These are phyloP conservation scores for Sebastiscus albofasciatus DNA, from an alignment of 2,797 vertebrate genomes.

Conservation along the genomic window DNA sequence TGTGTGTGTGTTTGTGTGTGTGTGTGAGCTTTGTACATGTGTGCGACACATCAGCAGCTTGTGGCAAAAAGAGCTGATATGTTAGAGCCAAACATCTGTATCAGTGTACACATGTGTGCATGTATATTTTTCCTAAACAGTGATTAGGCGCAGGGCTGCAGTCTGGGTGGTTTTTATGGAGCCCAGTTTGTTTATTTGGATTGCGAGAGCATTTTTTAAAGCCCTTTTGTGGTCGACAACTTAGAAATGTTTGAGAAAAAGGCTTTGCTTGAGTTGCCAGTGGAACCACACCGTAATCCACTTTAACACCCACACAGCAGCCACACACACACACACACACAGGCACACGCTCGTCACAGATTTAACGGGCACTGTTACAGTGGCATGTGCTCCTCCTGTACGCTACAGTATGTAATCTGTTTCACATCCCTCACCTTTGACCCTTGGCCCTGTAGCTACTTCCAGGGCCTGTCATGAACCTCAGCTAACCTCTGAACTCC, in stretches of 20 bases:
- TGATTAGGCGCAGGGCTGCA: conserved; percentile 12
- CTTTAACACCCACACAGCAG: conserved; percentile 33
- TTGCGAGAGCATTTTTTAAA: conserved; percentile 57
- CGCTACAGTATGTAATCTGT: conserved; percentile 26
- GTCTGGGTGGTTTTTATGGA: conserved; percentile 32
- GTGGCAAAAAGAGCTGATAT: conserved; percentile 47
- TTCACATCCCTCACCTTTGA: conserved; percentile 52
- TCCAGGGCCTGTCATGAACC: conserved; percentile 37
- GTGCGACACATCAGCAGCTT: conserved; percentile 62
- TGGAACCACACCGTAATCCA: conserved; percentile 66
- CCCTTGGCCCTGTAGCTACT: conserved; percentile 38
- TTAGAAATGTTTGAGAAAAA: conserved; percentile 56
- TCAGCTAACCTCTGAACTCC: conserved; percentile 27
- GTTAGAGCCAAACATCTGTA: conserved; percentile 55
- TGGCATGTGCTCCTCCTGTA: conserved; percentile 19
- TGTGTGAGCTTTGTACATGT: conserved; percentile 46
- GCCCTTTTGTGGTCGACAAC: conserved; percentile 48
- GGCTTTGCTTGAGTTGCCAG: conserved; percentile 52
- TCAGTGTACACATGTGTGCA: conserved; percentile 16
- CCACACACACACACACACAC: conserved; percentile 48
- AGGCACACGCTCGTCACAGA: conserved; percentile 49
- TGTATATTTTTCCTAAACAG: conserved; percentile 34
- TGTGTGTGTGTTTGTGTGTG: conserved; percentile 35
- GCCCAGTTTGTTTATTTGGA: conserved; percentile 64
- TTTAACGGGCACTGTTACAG: conserved; percentile 20